Base-by-base conservation (phyloP, 2,888 invertebrate species). In the Spatulosminthurus flaviceps region DNA sequence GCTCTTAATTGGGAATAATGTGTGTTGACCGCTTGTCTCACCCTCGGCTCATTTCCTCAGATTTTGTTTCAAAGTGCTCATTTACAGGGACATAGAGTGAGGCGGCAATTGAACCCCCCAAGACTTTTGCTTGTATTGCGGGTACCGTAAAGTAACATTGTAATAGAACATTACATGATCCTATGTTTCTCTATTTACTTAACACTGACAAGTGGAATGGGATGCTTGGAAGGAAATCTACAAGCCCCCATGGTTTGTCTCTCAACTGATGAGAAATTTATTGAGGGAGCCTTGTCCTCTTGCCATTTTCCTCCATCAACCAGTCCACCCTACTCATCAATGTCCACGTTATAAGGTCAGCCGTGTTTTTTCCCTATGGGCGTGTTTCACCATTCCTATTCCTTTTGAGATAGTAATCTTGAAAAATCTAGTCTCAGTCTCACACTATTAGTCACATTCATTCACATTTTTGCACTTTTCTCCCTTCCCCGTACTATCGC, bases 1-100 rank as follows among this genome's bases (percentile, higher is more conserved):
- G 77, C 69, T 78, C 60, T 75, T 80, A 80, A 80, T 80, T 80
- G 78, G 78, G 75, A 80, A 61, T 69, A 78, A 80, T 80, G 80
- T 71, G 42, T 61, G 66, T 71, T 80, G 78, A 80, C 78, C 78
- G 75, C 72, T 78, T 70, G 70, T 71, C 70, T 71, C 80, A 69
- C 78, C 72, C 70, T 69, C 78, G 71, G 71, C 74, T 78, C 70
- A 75, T 75, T 78, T 78, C 43, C 43, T 75, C 73, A 78, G 80
- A 80, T 80, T 80, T 80, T 70, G 64, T 72, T 80, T 78, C 78
- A 72, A 78, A 78, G 77, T 77, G 77, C 74, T 69, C 70, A 73
- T 77, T 80, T 80, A 77, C 77, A 69, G 43, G 51, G 77, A 34
- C 34, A 26, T 41, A 64, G 21, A 22, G 70, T 34, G 28, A 67